Conservation (phyloP, 2,888 invertebrate species). For the Polyploca ridens region DNA sequence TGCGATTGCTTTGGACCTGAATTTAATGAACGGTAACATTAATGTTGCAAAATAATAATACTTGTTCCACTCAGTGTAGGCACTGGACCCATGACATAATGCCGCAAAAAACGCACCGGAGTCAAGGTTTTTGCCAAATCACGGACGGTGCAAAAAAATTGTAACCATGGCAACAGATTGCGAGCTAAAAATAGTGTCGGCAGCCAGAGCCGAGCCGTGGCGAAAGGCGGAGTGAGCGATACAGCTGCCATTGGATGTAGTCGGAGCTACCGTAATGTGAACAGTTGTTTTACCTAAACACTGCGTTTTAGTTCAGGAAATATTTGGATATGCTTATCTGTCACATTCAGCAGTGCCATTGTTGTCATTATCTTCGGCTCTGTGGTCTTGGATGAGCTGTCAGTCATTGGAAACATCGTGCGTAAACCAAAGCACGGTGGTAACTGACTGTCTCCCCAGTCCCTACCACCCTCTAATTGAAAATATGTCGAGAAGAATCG, state of each 20-base stretch:
- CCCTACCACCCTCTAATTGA: no score
- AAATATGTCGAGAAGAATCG: no score
- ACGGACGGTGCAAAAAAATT: conserved; percentile 36
- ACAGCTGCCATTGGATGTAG: not conserved
- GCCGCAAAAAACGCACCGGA: conserved; percentile 50
- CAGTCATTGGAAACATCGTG: no score
- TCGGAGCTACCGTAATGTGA: not conserved
- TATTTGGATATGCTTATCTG: not conserved
- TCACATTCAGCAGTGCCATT: not conserved
- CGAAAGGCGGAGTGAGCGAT: not conserved
- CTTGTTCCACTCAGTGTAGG: conserved; percentile 37
- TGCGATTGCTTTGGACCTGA: conserved; percentile 17
- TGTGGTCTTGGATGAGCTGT: no score
- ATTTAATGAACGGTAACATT: conserved; percentile 12
- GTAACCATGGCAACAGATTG: conserved; percentile 40
- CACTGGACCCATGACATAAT: conserved; percentile 54
- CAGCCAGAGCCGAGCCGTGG: conserved; percentile 1
- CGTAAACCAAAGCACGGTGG: no score
- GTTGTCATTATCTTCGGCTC: not conserved
- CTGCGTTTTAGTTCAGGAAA: not conserved
- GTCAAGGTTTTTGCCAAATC: conserved; percentile 49
- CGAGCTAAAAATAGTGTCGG: conserved; percentile 10
- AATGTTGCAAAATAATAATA: conserved; percentile 31
- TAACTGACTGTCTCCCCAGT: no score
- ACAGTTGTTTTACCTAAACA: not conserved